phyloP scores from a whole-genome alignment of 2,888 invertebrate genomes.

The Scaptodrosophila latifasciaeformis region DNA sequence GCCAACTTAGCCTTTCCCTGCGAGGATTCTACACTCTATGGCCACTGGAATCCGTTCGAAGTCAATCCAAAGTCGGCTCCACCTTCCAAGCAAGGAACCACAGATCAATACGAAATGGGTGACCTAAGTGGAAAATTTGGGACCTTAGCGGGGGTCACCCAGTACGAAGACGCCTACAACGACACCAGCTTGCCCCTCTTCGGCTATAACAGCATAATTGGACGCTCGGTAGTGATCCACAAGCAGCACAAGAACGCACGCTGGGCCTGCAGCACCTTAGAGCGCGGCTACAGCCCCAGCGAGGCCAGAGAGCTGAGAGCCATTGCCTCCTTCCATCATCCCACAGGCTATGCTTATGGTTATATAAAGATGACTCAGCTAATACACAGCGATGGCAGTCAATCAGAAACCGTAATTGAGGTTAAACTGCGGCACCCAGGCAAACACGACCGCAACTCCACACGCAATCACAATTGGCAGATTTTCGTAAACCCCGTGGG shows the following conservation, averaged over 20 bases:
- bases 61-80: slow-evolving; percentile 81
- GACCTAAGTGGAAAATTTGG: slow-evolving; percentile 92
- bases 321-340: slow-evolving; percentile 93
- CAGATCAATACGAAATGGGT: slow-evolving; percentile 91
- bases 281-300: slow-evolving; percentile 90
- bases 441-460: slow-evolving; percentile 88
- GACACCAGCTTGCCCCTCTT: slow-evolving; percentile 89
- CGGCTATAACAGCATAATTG: slow-evolving; percentile 87
- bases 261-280: slow-evolving; percentile 90
- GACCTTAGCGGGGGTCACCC: slow-evolving; percentile 80
- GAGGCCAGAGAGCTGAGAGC: slow-evolving; percentile 90
- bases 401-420: slow-evolving; percentile 93
- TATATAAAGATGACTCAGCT: slow-evolving; percentile 92
- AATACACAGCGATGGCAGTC: slow-evolving; percentile 88
- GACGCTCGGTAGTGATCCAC: slow-evolving; percentile 90
- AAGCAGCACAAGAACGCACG: slow-evolving; percentile 80
- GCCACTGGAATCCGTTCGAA: slow-evolving; percentile 90
- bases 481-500: slow-evolving; percentile 94
- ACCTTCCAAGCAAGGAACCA: slow-evolving; percentile 80
- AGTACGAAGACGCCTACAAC: slow-evolving; percentile 80
- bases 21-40: slow-evolving; percentile 86
- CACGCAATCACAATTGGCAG: slow-evolving; percentile 90
- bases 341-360: slow-evolving; percentile 87
- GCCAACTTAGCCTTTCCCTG: slow-evolving; percentile 91
- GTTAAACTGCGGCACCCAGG: slow-evolving; percentile 92